Base-by-base conservation (phyloP, 2,113 vertebrate species). In the Addax nasomaculatus region DNA sequence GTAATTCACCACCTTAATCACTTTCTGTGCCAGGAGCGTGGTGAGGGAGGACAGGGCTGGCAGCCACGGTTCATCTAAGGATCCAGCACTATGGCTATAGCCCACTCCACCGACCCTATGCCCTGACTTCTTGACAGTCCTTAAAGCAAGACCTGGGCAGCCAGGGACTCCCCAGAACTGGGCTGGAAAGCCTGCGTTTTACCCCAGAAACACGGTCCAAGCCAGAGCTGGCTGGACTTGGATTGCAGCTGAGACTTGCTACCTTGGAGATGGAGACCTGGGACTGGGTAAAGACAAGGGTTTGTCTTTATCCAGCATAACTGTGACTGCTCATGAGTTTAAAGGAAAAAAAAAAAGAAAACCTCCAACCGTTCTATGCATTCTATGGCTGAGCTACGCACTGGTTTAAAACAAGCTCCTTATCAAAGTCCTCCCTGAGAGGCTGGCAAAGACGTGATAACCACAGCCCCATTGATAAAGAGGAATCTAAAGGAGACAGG, bases 331-430 rank as follows among this genome's bases (percentile, higher is more conserved):
- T 36, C 33, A 0, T 1, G 9, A 90, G 39, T 85, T 58, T n/a
- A 53, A 29, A 47, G 43, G 14, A 15, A 33, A 33, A 5, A 16
- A 6, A 13, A 6, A 7, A 7, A 3, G 27, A 14, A 14, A 25
- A 16, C 13, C 55, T 49, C 51, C 30, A 76, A 33, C 3, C 93
- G 87, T 89, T 84, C 62, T 64, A n/a, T 0, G 27, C 93, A 93
- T 89, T 79, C 62, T 64, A n/a, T 0, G 27, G 58, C 70, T 85
- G 78, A 85, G 30, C 47, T 27, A 49, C 64, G 23, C 9, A 0
- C 2, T 29, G 93, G 47, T 30, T 79, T 80, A 96, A 96, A 96
- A 95, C 80, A 95, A 45, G 36, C 30, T 85, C n/a, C 39, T 92
- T 86, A 83, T 96, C 79, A 14, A 47, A 49, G 64, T 43, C 70